Base-by-base conservation (phyloP, 2,888 invertebrate species). In the Xanthia icteritia region DNA sequence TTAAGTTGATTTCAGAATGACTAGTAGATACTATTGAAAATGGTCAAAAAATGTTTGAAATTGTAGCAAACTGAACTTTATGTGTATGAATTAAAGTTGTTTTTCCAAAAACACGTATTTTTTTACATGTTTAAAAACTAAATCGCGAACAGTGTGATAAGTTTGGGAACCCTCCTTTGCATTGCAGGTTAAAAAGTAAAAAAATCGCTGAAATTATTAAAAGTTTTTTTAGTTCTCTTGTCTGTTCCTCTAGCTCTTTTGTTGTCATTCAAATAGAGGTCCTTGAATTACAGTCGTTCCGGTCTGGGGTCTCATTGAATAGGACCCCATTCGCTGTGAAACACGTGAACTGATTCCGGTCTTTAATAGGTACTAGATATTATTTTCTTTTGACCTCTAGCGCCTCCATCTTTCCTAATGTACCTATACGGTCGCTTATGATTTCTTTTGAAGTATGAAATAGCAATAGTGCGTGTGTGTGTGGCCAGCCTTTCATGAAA, bases 221-320 rank as follows among this genome's bases (percentile, higher is more conserved):
- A 45, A 27, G 27, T 27, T 17, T 17, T 5, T n/a, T 13, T 5
- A n/a, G 20, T 31, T 4, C 17, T 20, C 36, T 75, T 51, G 15
- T 5, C 1, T 54, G 6, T 15, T n/a, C 1, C 5, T 51, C 20
- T 31, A 8, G 17, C 17, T 20, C 27, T 65, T 81, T 66, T 73
- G n/a, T 76, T 64, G 51, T 36, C 11, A 42, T 20, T 2, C 0
- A 23, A 54, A 31, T 31, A 66, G 82, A 66, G 31, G 5, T 61
- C 79, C 65, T 82, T 61, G 45, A 76, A 31, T 23, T 6, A 13
- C 5, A 63, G 9, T 61, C 60, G 76, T 76, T 82, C 48, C 76
- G 17, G 66, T 82, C 60, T 79, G 45, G 17, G 20, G 13, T 48
- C 31, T 15, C 6, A 42, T n/a, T 74, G 23, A 58, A 81, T 73